Evolutionary conservation across 2,797 vertebrate genomes (phyloP), one percentile per base, ranked within the genome.

Genomic region (Ctenopoma multispine): DNA sequence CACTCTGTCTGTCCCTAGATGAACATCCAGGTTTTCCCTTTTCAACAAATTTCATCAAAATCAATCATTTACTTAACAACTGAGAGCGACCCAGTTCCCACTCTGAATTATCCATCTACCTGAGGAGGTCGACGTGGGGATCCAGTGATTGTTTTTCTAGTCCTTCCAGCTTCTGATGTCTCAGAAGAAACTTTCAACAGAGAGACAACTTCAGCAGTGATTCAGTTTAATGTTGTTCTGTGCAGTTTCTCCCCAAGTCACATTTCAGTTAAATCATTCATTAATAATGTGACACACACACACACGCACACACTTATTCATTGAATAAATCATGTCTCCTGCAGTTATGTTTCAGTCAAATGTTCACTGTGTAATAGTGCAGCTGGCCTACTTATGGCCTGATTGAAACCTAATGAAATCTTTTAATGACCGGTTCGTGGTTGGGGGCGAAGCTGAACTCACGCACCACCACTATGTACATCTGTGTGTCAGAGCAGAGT

Each of bases 351-450:
- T 82, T 73, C 86, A 85, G 77, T 81, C 82, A 82, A 68, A 86
- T 80, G 76, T 76, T 83, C 41, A 24, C 58, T 82, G 72, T 72
- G 58, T 75, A 75, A 83, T 69, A 53, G 73, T 72, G 75, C 63
- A 69, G 79, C 79, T 75, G 82, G 64, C 84, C 86, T 87, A 81
- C 79, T 89, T 88, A 77, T 83, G 69, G 76, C 63, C 79, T 81
- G 87, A 90, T 86, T 89, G 82, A 87, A 88, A 81, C 81, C 80
- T 84, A 90, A 92, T 92, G 84, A 86, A 88, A 87, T 86, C 65
- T 88, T 91, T 85, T 87, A 92, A 90, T 88, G 89, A 91, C 88
- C 64, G n/a, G n/a, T n/a, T n/a, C n/a, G 7, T 4, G 27, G 27
- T 4, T 29, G 27, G 27, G 86, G 77, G 65, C 20, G 9, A 70